Conservation (phyloP, 2,113 vertebrate species). For the Sturnira hondurensis region DNA sequence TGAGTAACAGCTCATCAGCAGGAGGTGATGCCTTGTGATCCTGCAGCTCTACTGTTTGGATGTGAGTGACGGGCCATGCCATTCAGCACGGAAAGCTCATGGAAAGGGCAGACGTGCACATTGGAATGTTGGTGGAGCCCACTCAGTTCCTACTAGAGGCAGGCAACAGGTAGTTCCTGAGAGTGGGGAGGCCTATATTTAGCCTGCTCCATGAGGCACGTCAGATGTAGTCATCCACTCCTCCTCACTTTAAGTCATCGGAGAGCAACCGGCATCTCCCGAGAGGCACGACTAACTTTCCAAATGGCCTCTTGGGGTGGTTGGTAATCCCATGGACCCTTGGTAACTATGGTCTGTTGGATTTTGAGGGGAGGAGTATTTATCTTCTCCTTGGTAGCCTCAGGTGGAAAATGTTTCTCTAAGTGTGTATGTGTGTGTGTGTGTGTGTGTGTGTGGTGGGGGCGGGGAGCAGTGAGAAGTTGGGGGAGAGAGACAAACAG, state of each 20-base stretch:
- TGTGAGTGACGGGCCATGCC: background rate
- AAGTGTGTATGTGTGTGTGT: no score
- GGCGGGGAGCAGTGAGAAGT: no score
- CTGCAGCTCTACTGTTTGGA: background rate
- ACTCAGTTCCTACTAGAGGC: background rate
- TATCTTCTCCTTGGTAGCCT: background rate
- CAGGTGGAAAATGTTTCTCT: background rate
- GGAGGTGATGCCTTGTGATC: background rate
- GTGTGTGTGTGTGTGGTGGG: no score
- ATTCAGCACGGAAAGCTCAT: background rate
- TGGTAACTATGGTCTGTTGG: background rate
- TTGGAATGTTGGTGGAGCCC: background rate
- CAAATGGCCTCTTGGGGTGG: background rate
- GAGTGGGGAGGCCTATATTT: slow-evolving; percentile 30
- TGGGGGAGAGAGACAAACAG: background rate
- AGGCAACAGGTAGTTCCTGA: background rate
- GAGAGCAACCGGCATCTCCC: background rate
- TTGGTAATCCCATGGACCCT: background rate
- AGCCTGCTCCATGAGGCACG: background rate
- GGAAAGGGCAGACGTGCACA: background rate
- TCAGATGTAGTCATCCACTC: background rate
- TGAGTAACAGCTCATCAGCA: background rate
- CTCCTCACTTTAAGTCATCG: background rate
- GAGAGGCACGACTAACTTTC: background rate
- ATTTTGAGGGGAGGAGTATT: no score